A percentile compares a stretch with the other conserved stretches of the same genome.
These are phyloP conservation scores for Lepidurus packardi DNA, from an alignment of 1,140 invertebrate species.

Conservation along the genomic window DNA sequence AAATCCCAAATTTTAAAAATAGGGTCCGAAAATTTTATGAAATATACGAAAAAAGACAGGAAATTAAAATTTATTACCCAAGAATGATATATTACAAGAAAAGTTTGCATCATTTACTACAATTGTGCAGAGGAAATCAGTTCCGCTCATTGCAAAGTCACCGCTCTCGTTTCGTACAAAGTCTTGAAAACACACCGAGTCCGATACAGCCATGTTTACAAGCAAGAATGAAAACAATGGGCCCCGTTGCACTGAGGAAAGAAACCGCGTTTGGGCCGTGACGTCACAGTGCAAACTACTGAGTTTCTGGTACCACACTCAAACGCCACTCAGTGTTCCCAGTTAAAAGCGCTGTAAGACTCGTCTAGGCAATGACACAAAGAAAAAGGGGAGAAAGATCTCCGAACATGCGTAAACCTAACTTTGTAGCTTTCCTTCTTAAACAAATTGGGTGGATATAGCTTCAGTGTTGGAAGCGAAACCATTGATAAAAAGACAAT, in stretches of 20 bases:
- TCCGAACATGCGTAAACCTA: too few species aligned
- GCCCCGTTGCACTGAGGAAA: background rate
- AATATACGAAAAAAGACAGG: background rate
- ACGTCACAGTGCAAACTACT: background rate
- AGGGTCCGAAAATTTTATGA: background rate
- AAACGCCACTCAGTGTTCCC: too few species aligned
- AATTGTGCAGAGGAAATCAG: background rate
- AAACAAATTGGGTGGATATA: too few species aligned
- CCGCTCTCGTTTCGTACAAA: background rate
- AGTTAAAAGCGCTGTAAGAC: too few species aligned
- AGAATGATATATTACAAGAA: background rate
- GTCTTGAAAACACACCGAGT: background rate
- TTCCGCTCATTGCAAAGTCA: background rate
- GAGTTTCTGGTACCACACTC: too few species aligned
- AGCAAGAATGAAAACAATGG: background rate
- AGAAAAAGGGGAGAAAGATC: too few species aligned
- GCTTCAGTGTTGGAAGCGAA: too few species aligned
- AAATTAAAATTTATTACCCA: background rate
- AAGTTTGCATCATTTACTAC: background rate
- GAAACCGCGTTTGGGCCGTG: background rate
- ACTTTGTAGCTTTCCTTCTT: too few species aligned
- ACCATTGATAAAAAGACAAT: too few species aligned
- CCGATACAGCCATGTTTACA: background rate
- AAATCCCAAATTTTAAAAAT: background rate
- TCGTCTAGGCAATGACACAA: too few species aligned